Evolutionary conservation across 2,888 invertebrate genomes (phyloP), one percentile per base, ranked within the genome.

Genomic region (Orchestes rusci): DNA sequence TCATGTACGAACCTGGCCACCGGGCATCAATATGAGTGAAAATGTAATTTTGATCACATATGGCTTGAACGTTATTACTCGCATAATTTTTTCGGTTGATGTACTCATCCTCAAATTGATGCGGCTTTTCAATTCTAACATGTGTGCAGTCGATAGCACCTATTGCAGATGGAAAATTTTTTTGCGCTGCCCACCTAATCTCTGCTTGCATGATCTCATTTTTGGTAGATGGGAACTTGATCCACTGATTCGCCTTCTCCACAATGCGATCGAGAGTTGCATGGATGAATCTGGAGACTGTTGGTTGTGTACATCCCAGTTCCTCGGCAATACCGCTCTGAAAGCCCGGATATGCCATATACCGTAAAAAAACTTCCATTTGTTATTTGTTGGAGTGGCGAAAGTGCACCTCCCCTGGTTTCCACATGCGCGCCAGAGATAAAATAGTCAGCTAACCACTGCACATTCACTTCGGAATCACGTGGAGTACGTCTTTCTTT

Each of bases 1-100:
- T 52, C 52, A 28, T 51, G 43, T 4, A 51, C 48, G 48, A 51
- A 12, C 50, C 23, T 7, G 23, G 23, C 23, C 23, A 23, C 7
- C 23, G 5, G 7, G 10, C 23, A 23, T 23, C 7, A 23, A 7
- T 37, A 48, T 40, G 45, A 10, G 23, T 23, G 23, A 23, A 23
- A 7, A 23, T 23, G 23, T 23, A 23, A 5, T 23, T 23, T 10
- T 7, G 7, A 23, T 23, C 10, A 10, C 23, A 10, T 7, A 10
- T 23, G 10, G 23, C 23, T 23, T 23, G 23, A 5, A 23, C 23
- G 10, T 23, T 23, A 5, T 7, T 7, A 23, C 7, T 23, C 10
- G 23, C 23, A 7, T 23, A 5, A 7, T 23, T 10, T 23, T 5
- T 23, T 5, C 23, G 23, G 23, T 23, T 23, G 5, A 23, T 23